Evolutionary conservation across 2,797 vertebrate genomes (phyloP).

Genomic region (Falco berigora): DNA sequence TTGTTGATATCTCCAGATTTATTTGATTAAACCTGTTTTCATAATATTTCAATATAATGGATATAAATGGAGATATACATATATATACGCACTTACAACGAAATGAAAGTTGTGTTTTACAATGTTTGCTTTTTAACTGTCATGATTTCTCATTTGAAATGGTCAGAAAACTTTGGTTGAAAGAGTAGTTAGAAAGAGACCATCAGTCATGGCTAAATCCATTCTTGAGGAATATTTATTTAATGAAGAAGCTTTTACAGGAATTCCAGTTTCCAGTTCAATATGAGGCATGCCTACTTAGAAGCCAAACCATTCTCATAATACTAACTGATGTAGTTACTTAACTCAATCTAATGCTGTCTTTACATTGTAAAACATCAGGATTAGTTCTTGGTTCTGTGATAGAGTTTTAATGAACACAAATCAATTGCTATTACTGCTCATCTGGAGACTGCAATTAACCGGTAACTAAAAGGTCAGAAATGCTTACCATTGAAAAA

Average conservation of each 20-base stretch:
- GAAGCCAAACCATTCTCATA: not conserved
- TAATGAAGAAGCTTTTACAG: not conserved
- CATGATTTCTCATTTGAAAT: not conserved
- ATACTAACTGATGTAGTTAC: not conserved
- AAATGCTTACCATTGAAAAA: not conserved
- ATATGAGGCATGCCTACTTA: not conserved
- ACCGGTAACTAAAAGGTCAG: not conserved
- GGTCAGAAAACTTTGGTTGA: not conserved
- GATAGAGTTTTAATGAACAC: not conserved
- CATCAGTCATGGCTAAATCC: not conserved
- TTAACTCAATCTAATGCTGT: not conserved
- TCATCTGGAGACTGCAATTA: slow-evolving; percentile 4
- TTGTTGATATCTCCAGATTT: not conserved
- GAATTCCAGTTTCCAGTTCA: not conserved
- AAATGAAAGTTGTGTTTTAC: not conserved
- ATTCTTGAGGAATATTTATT: not conserved
- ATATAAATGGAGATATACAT: not conserved
- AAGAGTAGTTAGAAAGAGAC: not conserved
- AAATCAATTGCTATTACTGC: not conserved
- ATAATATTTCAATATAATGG: not conserved
- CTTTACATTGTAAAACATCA: not conserved
- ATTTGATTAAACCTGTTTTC: not conserved
- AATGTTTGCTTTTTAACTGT: not conserved
- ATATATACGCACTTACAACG: not conserved
- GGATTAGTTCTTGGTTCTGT: not conserved